Evolutionary conservation across 2,113 vertebrate species (phyloP).

Genomic region (Gasterosteus aculeatus): DNA sequence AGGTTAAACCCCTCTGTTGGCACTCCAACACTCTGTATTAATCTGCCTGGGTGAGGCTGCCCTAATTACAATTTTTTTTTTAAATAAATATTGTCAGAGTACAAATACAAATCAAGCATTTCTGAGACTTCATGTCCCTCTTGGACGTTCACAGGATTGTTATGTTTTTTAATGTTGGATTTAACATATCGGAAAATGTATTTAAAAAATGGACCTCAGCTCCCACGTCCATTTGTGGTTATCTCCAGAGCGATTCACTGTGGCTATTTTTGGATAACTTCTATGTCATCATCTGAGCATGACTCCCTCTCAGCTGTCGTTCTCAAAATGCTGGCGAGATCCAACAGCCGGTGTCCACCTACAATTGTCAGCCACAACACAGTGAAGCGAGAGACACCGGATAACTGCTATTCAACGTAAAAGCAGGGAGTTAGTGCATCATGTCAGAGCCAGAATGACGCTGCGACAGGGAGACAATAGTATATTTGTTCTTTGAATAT

Average conservation of each 20-base stretch:
- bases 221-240: constrained; percentile 23
- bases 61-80: not conserved
- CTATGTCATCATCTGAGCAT: constrained; percentile 55
- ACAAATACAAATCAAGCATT: not conserved
- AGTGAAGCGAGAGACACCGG: not conserved
- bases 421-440: not conserved
- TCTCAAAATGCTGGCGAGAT: constrained; percentile 56
- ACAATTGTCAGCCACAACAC: constrained; percentile 12
- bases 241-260: constrained; percentile 49
- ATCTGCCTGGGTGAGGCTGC: constrained; percentile 30
- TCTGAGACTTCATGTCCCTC: not conserved
- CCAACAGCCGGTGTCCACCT: constrained; percentile 43
- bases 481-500: not conserved
- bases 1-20: constrained; percentile 62
- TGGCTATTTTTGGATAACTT: constrained; percentile 71
- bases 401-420: not conserved
- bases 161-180: not conserved
- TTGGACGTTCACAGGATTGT: not conserved
- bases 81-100: too few relatives aligned
- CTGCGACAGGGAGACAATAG: not conserved
- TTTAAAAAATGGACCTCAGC: constrained; percentile 4
- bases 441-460: not conserved
- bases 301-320: constrained; percentile 73
- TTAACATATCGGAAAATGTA: not conserved
- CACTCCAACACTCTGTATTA: constrained; percentile 42